Evolutionary conservation across 2,113 vertebrate species (phyloP), one percentile per base, ranked within the genome.

Genomic region (Ranitomeya imitator): DNA sequence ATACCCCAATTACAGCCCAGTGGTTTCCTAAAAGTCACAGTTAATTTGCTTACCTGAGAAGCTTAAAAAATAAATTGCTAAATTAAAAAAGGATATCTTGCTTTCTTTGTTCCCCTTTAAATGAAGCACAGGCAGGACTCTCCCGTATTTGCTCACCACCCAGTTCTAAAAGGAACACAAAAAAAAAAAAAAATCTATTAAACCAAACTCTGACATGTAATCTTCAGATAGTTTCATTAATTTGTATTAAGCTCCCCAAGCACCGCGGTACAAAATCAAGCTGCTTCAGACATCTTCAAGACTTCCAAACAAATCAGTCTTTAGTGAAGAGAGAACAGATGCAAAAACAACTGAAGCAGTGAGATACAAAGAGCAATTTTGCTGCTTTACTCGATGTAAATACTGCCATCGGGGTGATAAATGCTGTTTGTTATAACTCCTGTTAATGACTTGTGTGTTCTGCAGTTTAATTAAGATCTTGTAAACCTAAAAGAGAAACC

Each of bases 141-240:
- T 95, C 61, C 98, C 98, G 7, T 97, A 99, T 92, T 99, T 99
- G 93, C 97, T 97, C 87, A 99, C 98, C 87, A 99, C 95, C 98
- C 98, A 99, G 89, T 98, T 95, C 98, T 99, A 89, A 45, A 84
- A 93, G 93, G 78, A 69, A 83, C 86, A 82, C 23, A 37, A 67
- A 67, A 63, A 65, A 52, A 37, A 67, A 67, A 63, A 65, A 37
- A 26, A n/a, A 85, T 0, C 21, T 61, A 10, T 69, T 14, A 83
- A 61, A 52, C 14, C 31, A 82, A 82, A 45, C 18, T 55, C 52
- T 55, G 5, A 52, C 23, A 59, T n/a, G 6, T 26, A 59, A 26
- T 31, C 52, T 16, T 79, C 12, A 59, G n/a, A 31, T 55, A 9
- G 0, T 26, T 55, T 59, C 13, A 26, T 31, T 31, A 31, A 31